Percentiles rank a stretch among this genome's conserved stretches.
Conservation (phyloP, 2,888 invertebrate genomes). For the Gymnocheta viridis region DNA sequence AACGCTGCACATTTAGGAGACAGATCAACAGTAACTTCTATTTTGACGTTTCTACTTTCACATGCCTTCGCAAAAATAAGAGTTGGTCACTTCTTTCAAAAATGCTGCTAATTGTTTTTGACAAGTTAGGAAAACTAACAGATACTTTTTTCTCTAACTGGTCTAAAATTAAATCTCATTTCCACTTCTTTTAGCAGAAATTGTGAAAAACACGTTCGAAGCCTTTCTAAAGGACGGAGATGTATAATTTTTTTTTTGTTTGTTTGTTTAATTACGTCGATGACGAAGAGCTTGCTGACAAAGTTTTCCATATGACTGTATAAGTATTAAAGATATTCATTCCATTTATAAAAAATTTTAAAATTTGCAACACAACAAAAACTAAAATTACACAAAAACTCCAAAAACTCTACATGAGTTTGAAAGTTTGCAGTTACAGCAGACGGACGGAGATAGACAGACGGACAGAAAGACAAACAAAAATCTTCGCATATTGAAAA, state of each 20-base stretch:
- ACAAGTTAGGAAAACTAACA: constrained; percentile 26
- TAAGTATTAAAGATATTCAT: constrained; percentile 37
- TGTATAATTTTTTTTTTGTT: constrained; percentile 2
- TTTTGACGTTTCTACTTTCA: too few species aligned
- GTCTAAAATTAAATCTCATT: constrained; percentile 2
- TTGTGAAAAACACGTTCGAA: background rate
- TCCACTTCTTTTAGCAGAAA: background rate
- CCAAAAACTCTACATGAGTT: constrained; percentile 47
- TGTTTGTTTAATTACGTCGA: constrained; percentile 45
- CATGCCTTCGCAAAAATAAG: background rate
- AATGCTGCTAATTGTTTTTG: constrained; percentile 22
- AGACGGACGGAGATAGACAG: constrained; percentile 8
- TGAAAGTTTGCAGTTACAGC: constrained; percentile 44
- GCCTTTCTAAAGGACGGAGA: constrained; percentile 28
- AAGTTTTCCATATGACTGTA: constrained; percentile 47
- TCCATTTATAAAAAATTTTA: constrained; percentile 22
- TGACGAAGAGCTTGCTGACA: constrained; percentile 44
- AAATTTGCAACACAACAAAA: constrained; percentile 20
- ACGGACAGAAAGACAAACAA: constrained; percentile 33
- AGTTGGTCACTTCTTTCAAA: constrained; percentile 13
- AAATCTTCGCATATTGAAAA: constrained; percentile 56
- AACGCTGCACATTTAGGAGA: too few species aligned
- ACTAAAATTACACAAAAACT: constrained; percentile 41
- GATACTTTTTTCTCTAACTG: background rate
- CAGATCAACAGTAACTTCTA: too few species aligned